Base-by-base conservation (phyloP, 2,888 invertebrate genomes). In the Empis stercorea region DNA sequence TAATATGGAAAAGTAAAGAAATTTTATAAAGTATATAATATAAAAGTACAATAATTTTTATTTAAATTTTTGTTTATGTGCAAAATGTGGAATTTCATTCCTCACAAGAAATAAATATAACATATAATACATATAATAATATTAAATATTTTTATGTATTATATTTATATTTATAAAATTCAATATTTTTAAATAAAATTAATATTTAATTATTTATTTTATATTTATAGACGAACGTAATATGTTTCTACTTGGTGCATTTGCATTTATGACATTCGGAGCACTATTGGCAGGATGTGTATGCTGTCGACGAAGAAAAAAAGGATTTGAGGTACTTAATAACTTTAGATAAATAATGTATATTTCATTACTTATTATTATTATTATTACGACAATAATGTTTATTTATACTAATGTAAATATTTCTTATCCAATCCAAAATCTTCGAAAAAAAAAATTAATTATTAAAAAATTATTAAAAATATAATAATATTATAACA, bases 241-340 rank as follows among this genome's bases (percentile, higher is more conserved):
- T 50, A 45, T 47, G 45, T 37, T 54, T 30, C n/a, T 54, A 17
- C 16, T 56, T 13, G 54, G 52, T 40, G 44, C 55, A 10, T 30
- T 55, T 30, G 49, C 49, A 16, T 49, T 54, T 32, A n/a, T 54
- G 2, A 51, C 52, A 17, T 48, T 54, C 30, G 50, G 50, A 10
- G 47, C 51, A 13, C 36, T 52, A 14, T 10, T 55, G 10, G 51
- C 50, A 7, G 56, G 53, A 17, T 55, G 56, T 44, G 49, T 53
- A 7, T 52, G 54, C 23, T 56, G 56, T 42, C 47, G 51, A n/a
- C 49, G 55, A 20, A 44, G 54, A 14, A 56, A 56, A 43, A 51
- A 53, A 40, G 55, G 54, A 44, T 56, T 56, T 47, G 54, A 56
- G 54, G 56, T 55, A 52, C 45, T 20, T 11, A 23, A 16, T 14